Conservation (phyloP, 2,797 vertebrate species). For the Pogoniulus pusillus region DNA sequence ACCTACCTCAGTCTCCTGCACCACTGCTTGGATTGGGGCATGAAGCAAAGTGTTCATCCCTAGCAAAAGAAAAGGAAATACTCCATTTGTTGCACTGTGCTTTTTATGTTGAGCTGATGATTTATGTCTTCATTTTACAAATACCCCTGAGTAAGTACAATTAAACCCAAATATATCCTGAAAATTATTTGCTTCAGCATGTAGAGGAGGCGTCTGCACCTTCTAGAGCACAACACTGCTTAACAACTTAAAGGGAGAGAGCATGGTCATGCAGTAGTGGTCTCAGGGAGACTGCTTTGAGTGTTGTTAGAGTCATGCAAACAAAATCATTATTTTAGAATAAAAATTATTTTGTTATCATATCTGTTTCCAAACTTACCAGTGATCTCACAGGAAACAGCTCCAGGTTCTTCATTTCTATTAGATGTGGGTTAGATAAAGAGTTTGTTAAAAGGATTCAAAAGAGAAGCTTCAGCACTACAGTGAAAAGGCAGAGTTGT, state of each 20-base stretch:
- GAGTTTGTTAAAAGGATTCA: background rate
- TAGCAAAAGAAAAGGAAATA: slow-evolving; percentile 41
- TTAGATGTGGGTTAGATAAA: background rate
- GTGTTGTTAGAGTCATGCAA: background rate
- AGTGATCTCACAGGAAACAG: slow-evolving; percentile 63
- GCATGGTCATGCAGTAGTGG: fast-evolving
- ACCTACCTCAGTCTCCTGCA: slow-evolving; percentile 74
- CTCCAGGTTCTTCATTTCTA: slow-evolving; percentile 67
- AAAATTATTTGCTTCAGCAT: background rate
- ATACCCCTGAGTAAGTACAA: background rate
- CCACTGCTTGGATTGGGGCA: slow-evolving; percentile 74
- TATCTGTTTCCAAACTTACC: slow-evolving; percentile 67
- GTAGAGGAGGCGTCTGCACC: background rate
- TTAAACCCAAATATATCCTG: background rate
- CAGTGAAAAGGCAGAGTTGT: background rate
- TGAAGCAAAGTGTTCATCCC: slow-evolving; percentile 81
- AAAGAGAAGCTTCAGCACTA: background rate
- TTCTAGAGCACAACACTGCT: background rate
- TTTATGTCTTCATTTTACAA: background rate
- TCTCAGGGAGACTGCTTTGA: background rate
- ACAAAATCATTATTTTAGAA: background rate
- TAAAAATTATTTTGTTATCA: background rate
- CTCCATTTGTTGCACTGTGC: background rate
- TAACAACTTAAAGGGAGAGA: background rate
- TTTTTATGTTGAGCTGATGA: background rate